Base-by-base conservation (phyloP, 2,888 invertebrate genomes). In the Mythimna loreyi region DNA sequence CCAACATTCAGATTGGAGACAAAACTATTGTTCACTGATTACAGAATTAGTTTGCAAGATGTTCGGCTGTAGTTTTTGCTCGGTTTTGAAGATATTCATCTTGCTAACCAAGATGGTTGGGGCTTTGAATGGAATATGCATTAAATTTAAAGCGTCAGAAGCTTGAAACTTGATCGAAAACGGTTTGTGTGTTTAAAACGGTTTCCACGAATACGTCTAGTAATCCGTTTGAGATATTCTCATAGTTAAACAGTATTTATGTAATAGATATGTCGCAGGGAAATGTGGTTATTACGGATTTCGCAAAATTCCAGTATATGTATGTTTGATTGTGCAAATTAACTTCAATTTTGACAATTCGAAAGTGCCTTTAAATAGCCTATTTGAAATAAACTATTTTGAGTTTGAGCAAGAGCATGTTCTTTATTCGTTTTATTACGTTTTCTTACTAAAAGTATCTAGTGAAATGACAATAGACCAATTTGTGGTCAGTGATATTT, bases 31-130 rank as follows among this genome's bases (percentile, higher is more conserved):
- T 65, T 70, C 59, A 62, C 55, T 70, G 75, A 66, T 80, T 66
- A 75, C 77, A n/a, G 49, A 80, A 70, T 61, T 40, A 70, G 68
- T 63, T 50, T 30, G 50, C 43, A 80, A 80, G 55, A 53, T 60
- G 40, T 62, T 70, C 8, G 62, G 28, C 25, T 28, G 49, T 11
- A 16, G 65, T 77, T 77, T 69, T 75, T 77, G 69, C 16, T 11
- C 8, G 19, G 36, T 25, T 49, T 47, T 16, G 30, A 23, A 55
- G 50, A 72, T 67, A 25, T 62, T 62, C 72, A 67, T 76, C 49
- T 36, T 28, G 7, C 25, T 40, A 57, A 19, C 30, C 23, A 21
- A 33, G 16, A 30, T 2, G 55, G 50, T 66, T 72, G 28, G n/a
- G 8, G 62, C 30, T 30, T 67, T 60, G 62, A 59, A 75, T 63